Evolutionary conservation across 92 coral and sea anemone species (phyloP), one percentile per base, ranked within the genome.

Genomic region (Muricea muricata): DNA sequence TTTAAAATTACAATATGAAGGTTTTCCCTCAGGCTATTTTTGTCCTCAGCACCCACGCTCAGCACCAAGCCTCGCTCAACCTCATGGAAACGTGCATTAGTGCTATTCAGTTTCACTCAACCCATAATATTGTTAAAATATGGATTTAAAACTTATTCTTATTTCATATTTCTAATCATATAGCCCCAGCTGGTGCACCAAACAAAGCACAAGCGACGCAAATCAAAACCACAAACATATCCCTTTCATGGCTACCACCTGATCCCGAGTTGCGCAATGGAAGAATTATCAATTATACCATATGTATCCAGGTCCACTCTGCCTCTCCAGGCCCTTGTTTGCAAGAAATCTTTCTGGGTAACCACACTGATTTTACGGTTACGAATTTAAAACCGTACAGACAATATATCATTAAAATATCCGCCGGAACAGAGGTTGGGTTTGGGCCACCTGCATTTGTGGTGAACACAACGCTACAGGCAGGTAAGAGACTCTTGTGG

Each of bases 391-490:
- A 63, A 63, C 70, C 70, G 28, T 63, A 63, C 37, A 63, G 39
- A 39, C 28, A 29, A 8, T 63, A 63, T 63, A 14, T 2, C 34
- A 28, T 63, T 32, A 18, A 63, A 63, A 63, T 63, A 63, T 28
- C 70, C 4, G 70, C 70, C 30, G 70, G 70, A n/a, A 63, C 70
- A 26, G 37, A 28, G 17, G 12, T 30, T 63, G 70, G 70, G 10
- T 63, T 63, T 63, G 70, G 70, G 5, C 70, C 70, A 63, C 70
- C 70, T 63, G 70, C 37, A 13, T 28, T 63, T 15, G 6, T 63
- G 1, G 70, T 63, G n/a, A 63, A 63, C 18, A 28, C 70, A 63
- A 63, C 70, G 37, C 30, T 28, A 32, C 39, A 63, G 30, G 18
- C 37, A 32, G 70, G 70, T 63, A 63, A 10, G 30, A 32, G 30